Base-by-base conservation (phyloP, 2,888 invertebrate genomes). In the Epistrophe eligans region DNA sequence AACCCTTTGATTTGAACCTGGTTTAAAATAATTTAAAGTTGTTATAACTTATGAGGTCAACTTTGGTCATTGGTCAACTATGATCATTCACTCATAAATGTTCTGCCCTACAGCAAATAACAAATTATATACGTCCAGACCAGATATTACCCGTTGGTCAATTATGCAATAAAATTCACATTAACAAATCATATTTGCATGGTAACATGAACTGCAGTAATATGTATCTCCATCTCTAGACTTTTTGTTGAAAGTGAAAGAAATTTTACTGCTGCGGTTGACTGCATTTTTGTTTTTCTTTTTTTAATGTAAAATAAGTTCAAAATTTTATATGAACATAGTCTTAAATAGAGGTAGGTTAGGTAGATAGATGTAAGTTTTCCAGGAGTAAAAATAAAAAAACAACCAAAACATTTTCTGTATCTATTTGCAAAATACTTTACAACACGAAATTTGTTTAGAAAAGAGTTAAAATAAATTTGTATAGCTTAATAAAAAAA, bases 131-230 rank as follows among this genome's bases (percentile, higher is more conserved):
- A 10, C 13, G n/a, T n/a, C 64, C 19, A n/a, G 19, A 50, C 40
- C 32, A 24, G 11, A 38, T 10, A 50, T 32, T 35, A 19, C 45
- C 55, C 52, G 13, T 64, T 52, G 72, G 52, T 43, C 77, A 85
- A 85, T 85, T 79, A 79, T 82, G 82, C 67, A 85, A 85, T 85
- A 77, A 77, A 82, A 64, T 40, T 58, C 73, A 57, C 82, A 85
- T 85, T 74, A 79, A 85, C 85, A 82, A 85, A 82, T 82, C 85
- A 85, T 85, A 85, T 79, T 74, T 73, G 62, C 77, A 64, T 73
- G 48, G 77, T 73, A 62, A 82, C 85, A 85, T 64, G 71, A 79
- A 73, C 64, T 71, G 48, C 19, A 77, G 70, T 85, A 24, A 24
- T 24, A 77, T 48, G 76, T 84, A 84, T 60, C 76, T 66, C 32